Evolutionary conservation across 2,797 vertebrate species (phyloP), one percentile per base, ranked within the genome.

Genomic region (Gallirallus australis): DNA sequence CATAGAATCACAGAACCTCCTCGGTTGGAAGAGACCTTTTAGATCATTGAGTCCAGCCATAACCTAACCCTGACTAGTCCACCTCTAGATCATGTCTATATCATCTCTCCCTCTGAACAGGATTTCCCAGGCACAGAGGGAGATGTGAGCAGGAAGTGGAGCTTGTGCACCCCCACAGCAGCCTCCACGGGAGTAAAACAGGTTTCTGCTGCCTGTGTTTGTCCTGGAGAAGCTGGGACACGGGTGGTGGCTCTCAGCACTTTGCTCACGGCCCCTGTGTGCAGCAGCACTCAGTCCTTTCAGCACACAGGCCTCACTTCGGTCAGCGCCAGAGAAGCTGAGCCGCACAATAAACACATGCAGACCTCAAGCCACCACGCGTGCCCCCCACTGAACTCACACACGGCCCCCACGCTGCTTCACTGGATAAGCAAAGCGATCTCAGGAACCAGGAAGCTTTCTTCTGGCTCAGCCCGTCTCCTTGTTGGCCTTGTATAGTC

Each of bases 401-500:
- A 48, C 79, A n/a, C 69, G 5, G 1, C 0, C 9, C 59, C 2
- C 7, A 15, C 39, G 0, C 35, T 3, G 2, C 45, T 77, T 15
- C 70, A 33, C 66, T 45, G 56, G 13, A 50, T 1, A 53, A 72
- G 89, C 25, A 40, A 35, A 87, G 61, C 2, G n/a, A 68, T 82
- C 64, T n/a, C 47, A 39, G 91, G 80, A 78, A 73, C 71, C 65
- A 73, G 84, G 91, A 93, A 78, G 71, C 35, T 73, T 81, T 81
- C 57, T 35, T 69, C 92, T 86, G 93, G 86, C 92, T 89, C 2
- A 0, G 79, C 12, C 69, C 59, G 47, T 40, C 82, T 70, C 75
- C 71, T 77, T 93, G 93, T 86, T 93, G 93, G 96, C 95, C 96
- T 91, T 79, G 60, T 68, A 56, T n/a, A 70, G 75, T 97, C 96